Evolutionary conservation across 2,113 vertebrate species (phyloP), one percentile per base, ranked within the genome.

Genomic region (Columbina picui): DNA sequence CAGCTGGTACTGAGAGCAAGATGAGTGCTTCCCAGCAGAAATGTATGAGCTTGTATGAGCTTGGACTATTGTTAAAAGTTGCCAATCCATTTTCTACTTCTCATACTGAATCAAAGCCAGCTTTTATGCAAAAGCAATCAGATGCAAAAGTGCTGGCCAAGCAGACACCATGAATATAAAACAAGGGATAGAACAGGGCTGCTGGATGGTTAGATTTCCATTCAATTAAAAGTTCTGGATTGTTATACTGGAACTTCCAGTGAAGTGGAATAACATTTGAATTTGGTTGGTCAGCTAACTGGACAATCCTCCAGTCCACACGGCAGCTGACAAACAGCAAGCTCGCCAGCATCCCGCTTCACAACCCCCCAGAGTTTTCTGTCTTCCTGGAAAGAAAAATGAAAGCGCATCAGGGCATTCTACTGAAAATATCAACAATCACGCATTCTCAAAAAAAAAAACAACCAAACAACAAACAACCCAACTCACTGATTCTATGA

Each of bases 101-200:
- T 64, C 19, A 8, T 38, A 2, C 6, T 17, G 75, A 77, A 47
- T 1, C 0, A 0, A 68, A 64, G 38, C 15, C 53, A 79, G 45
- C 7, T 27, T 52, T 52, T 56, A 57, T 50, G 52, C 29, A 49
- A 90, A 34, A 73, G 59, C 34, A n/a, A 21, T 23, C n/a, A 26
- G 30, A 30, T 38, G 59, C 45, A 17, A n/a, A 73, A 61, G 27
- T 34, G 50, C 81, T 56, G 60, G 52, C 69, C 38, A 34, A 23
- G 74, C 13, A 52, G 57, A 57, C 8, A 20, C 14, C 36, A 17
- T 29, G 85, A 52, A 27, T 8, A 22, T 1, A 30, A 68, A 45
- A 22, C 7, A n/a, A 36, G 38, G 32, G 36, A 39, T 1, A 29
- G 63, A 76, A 4, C 4, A 61, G 29, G 68, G 38, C 38, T 88